Evolutionary conservation across 2,797 vertebrate genomes (phyloP).

Genomic region (Chelidonichthys spinosus): DNA sequence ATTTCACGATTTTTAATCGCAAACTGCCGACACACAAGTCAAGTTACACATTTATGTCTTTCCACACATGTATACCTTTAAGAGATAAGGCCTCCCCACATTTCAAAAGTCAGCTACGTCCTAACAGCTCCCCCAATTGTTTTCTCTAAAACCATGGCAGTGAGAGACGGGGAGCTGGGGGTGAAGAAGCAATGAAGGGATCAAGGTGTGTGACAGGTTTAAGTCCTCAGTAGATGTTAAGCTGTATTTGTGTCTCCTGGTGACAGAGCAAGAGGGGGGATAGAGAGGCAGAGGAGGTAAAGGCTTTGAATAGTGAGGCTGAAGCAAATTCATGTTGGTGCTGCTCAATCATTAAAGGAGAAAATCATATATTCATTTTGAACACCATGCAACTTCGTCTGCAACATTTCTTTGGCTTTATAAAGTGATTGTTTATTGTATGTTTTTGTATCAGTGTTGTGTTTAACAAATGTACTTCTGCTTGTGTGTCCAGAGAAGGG

Average conservation of each 20-base stretch:
- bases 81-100: conserved; percentile 11
- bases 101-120: background rate
- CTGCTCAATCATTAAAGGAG: background rate
- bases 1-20: conserved; percentile 25
- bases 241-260: conserved; percentile 67
- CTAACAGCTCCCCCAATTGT: background rate
- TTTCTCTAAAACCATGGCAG: background rate
- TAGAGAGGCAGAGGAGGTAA: conserved; percentile 27
- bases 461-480: conserved; percentile 18
- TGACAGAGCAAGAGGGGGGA: conserved; percentile 32
- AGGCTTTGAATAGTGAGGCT: conserved; percentile 2
- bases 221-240: conserved; percentile 61
- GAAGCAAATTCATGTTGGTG: conserved; percentile 5
- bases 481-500: conserved; percentile 81
- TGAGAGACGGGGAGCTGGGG: background rate
- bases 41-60: conserved; percentile 39
- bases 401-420: background rate
- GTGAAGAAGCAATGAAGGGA: conserved; percentile 20
- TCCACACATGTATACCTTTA: background rate
- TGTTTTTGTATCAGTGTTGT: background rate
- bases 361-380: background rate
- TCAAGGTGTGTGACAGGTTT: conserved; percentile 43
- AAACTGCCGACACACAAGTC: background rate
- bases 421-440: background rate
- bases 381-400: background rate